Base-by-base conservation (phyloP, 2,888 invertebrate genomes). In the Agelastica alni region DNA sequence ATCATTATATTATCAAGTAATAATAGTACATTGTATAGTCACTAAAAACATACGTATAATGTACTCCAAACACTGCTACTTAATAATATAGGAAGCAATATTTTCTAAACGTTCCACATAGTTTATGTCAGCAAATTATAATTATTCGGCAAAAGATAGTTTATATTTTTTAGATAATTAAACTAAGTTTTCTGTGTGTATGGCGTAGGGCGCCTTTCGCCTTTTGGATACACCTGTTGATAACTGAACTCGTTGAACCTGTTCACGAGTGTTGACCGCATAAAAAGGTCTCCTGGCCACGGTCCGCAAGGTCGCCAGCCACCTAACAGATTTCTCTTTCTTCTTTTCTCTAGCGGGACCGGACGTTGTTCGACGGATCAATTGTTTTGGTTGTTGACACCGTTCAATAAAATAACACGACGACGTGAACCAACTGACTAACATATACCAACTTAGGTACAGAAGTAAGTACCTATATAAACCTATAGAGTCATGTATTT, bases 241-340 rank as follows among this genome's bases (percentile, higher is more conserved):
- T 65, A 68, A 70, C 69, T 69, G 69, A 68, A 60, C 55, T 48
- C 58, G 60, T 53, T 60, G 65, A 67, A 67, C 70, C 70, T 70
- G 69, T 70, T 70, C 70, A 39, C 37, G 65, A 66, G 62, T 62
- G 56, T 53, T 65, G 65, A 65, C 66, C 66, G 61, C 63, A 61
- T 65, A 63, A 52, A 49, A 41, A 49, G 49, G 49, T 41, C 49
- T 49, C 32, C 10, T 6, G 41, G 49, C 60, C 54, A 59, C 48
- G 51, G 59, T 26, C 30, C 49, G 55, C 62, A 62, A 62, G 62
- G 62, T 57, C 62, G 62, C 52, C 44, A 10, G 22, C 22, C 26
- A 53, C 46, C 37, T 39, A 39, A 39, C 37, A 45, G 44, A 52
- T 45, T 52, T 52, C 30, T 36, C 44, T 30, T 44, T 48, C 41